A percentile compares a stretch with the other conserved stretches of the same genome.
These are phyloP conservation scores for Pterois miles DNA, from an alignment of 2,797 vertebrate genomes.

Conservation along the genomic window DNA sequence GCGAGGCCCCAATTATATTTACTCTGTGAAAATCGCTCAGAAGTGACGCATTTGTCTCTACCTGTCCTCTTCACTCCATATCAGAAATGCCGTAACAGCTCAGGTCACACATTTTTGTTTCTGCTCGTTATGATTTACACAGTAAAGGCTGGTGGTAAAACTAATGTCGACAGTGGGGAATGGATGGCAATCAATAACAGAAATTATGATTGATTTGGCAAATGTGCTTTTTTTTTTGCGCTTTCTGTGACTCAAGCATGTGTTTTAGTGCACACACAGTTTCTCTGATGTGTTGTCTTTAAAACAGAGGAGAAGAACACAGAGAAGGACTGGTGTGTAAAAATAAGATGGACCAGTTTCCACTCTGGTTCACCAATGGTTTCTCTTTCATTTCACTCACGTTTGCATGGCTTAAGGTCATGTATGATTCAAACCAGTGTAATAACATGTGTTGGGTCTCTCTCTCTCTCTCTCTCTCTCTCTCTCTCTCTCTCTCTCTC, in stretches of 20 bases:
- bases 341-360: constrained; percentile 59
- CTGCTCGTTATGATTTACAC: constrained; percentile 42
- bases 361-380: constrained; percentile 39
- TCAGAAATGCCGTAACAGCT: constrained; percentile 52
- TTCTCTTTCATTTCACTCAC: constrained; percentile 42
- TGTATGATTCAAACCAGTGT: constrained; percentile 57
- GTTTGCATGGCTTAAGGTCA: constrained; percentile 35
- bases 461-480: background rate
- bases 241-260: constrained; percentile 3
- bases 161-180: constrained; percentile 35
- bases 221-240: constrained; percentile 41
- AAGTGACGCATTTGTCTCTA: constrained; percentile 48
- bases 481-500: constrained; percentile 7
- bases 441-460: constrained; percentile 49
- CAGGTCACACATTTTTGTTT: constrained; percentile 34
- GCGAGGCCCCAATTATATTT: constrained; percentile 42
- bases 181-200: constrained; percentile 54
- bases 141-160: constrained; percentile 36
- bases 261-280: background rate
- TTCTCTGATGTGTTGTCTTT: constrained; percentile 1
- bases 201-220: constrained; percentile 35
- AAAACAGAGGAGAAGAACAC: background rate
- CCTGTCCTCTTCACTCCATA: constrained; percentile 25
- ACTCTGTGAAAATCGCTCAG: constrained; percentile 42
- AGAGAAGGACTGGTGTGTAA: constrained; percentile 46